Evolutionary conservation across 23 tunicate genomes (phyloP), one percentile per base, ranked within the genome.

Genomic region (Trididemnum miniatum): DNA sequence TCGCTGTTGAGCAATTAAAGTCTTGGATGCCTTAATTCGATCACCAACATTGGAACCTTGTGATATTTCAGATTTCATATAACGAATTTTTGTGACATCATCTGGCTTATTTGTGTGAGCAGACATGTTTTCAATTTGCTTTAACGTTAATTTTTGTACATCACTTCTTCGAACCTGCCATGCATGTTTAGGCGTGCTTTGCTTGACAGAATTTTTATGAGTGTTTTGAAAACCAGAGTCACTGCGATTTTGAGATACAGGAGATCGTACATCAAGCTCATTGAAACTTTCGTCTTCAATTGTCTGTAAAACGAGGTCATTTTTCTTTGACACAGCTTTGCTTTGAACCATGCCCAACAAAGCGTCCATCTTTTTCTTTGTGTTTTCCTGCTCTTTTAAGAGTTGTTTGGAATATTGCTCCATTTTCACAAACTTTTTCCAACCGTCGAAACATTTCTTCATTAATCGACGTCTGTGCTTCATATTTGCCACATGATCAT

Each of bases 311-410:
- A 82, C 50, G 20, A 82, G 51, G 34, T 71, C 86, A 71, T 52
- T 50, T 15, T 80, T 66, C 20, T n/a, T 31, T 18, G 75, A 49
- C 3, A 35, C 51, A 60, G 59, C 34, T 20, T 82, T 71, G 26
- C 32, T 71, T 1, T 72, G 30, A 31, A 88, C 83, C 20, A 82
- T 80, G 34, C 85, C 83, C 0, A 88, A 35, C 51, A 88, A 50
- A 9, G 93, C 93, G 64, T 88, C 78, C 93, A 88, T 88, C 44
- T 88, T 88, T 22, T 66, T 54, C 35, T 88, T 88, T 22, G 93
- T 88, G 1, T 51, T 38, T 65, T 88, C 80, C 31, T 82, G 93
- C 20, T 77, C 88, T 37, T 77, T 51, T 66, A 83, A 69, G 5
- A 88, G 49, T 54, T 88, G 80, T 83, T 88, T 88, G 31, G 81